Base-by-base conservation (phyloP, 1,140 invertebrate genomes). In the Pseudomyrmex dendroicus region DNA sequence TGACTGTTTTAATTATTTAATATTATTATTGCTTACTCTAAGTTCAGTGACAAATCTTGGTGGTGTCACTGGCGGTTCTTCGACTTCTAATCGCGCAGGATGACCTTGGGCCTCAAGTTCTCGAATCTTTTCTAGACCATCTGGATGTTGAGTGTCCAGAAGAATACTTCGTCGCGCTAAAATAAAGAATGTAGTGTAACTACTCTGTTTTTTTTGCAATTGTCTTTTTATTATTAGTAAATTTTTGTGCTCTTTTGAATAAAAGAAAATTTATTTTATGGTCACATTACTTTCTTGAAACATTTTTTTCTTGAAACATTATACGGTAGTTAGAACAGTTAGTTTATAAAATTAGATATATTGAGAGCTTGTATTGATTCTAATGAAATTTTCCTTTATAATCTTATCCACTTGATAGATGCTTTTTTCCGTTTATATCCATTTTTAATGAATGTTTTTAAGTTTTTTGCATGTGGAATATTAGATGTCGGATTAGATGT, bases 71-170 rank as follows among this genome's bases (percentile, higher is more conserved):
- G 96, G 96, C 20, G 96, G 96, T 92, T 98, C 97, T 92, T 97
- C 97, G 1, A 98, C 95, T 94, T 98, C 97, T 17, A 97, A 95
- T 86, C 97, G 96, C 5, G 97, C 95, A 85, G 96, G 96, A 90
- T 96, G 96, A 7, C 96, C 97, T 95, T 98, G 97, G 61, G 97
- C 96, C 95, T 99, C 98, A 15, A 99, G 94, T 92, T 97, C 97
- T 87, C 97, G 96, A 73, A 99, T 99, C 92, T 98, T 98, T 92
- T 98, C 97, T 85, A 98, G 95, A 44, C 98, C 98, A 94, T 98
- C 97, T 3, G 98, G 98, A 95, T 99, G 98, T 92, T 99, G 98
- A 35, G 98, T 98, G 87, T 99, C 98, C 73, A 98, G 92, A 78
- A 98, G 96, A 92, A 99, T 98, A 88, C 96, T 97, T 82, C 96